These are phyloP conservation scores for Tamias sibiricus DNA, from an alignment of 2,113 vertebrate species.

Conservation along the genomic window DNA sequence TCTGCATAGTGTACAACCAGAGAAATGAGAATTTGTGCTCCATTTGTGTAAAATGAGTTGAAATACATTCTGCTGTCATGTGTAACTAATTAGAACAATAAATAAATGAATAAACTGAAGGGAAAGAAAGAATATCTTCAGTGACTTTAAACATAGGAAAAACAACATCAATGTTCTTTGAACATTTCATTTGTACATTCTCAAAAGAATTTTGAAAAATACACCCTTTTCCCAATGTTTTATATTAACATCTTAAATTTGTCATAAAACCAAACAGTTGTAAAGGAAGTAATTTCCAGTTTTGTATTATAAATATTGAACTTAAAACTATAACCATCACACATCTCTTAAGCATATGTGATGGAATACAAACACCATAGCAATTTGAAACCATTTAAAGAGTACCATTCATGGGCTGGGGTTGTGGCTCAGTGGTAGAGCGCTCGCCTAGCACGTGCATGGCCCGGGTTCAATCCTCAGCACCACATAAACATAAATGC, in stretches of 20 bases:
- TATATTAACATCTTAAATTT: not conserved
- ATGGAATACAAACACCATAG: not conserved
- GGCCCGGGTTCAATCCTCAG: too few relatives aligned
- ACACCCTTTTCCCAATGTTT: not conserved
- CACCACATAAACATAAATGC: too few relatives aligned
- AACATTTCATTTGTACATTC: not conserved
- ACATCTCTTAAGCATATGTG: not conserved
- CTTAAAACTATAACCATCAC: conserved; percentile 24
- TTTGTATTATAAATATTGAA: conserved; percentile 17
- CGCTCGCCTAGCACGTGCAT: too few relatives aligned
- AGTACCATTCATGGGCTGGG: too few relatives aligned
- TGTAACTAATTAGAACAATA: too few relatives aligned
- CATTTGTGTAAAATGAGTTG: too few relatives aligned
- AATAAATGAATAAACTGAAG: too few relatives aligned
- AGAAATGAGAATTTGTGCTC: too few relatives aligned
- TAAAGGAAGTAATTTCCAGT: conserved; percentile 38
- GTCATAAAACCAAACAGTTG: conserved; percentile 20
- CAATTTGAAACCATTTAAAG: not conserved
- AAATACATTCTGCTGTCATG: too few relatives aligned
- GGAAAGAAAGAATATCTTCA: not conserved
- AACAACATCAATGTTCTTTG: not conserved
- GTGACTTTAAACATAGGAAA: not conserved
- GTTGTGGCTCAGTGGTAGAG: too few relatives aligned
- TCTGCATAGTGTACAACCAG: too few relatives aligned
- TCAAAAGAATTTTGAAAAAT: conserved; percentile 51